phyloP scores from a whole-genome alignment of 2,113 vertebrate species.

The Toxostoma redivivum region DNA sequence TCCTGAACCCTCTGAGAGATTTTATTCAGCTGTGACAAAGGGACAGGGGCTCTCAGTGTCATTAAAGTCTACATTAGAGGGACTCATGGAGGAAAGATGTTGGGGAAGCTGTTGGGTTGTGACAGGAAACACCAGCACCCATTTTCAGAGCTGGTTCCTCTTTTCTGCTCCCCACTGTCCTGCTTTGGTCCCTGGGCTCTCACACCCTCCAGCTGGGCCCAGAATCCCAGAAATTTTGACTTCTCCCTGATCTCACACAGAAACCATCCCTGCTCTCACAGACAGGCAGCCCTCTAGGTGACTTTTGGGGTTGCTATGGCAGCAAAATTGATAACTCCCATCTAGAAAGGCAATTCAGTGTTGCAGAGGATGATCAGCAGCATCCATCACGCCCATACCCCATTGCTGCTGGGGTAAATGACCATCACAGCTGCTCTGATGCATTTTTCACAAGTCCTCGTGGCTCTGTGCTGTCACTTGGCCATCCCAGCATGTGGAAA shows the following conservation, averaged over 20 bases:
- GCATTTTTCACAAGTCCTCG: background rate
- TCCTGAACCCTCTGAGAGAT: background rate
- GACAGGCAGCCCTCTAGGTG: background rate
- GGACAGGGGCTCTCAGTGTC: background rate
- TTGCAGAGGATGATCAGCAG: background rate
- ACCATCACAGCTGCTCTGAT: background rate
- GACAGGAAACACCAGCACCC: background rate
- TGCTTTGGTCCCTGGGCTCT: background rate
- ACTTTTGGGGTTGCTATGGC: constrained; percentile 43
- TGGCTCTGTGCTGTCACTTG: background rate
- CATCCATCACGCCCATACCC: background rate
- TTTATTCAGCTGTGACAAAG: background rate
- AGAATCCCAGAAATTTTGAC: background rate
- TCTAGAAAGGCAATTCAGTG: background rate
- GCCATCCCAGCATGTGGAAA: background rate
- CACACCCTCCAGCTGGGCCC: background rate
- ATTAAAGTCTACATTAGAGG: background rate
- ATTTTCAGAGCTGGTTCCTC: background rate
- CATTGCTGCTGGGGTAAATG: background rate
- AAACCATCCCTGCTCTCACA: background rate
- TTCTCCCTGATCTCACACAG: background rate
- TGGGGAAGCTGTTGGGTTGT: background rate
- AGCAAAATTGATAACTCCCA: constrained; percentile 33
- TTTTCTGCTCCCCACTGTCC: background rate
- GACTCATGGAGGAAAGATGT: fast-evolving